Evolutionary conservation across 2,888 invertebrate species (phyloP).

Genomic region (Lasioglossum figueresi): DNA sequence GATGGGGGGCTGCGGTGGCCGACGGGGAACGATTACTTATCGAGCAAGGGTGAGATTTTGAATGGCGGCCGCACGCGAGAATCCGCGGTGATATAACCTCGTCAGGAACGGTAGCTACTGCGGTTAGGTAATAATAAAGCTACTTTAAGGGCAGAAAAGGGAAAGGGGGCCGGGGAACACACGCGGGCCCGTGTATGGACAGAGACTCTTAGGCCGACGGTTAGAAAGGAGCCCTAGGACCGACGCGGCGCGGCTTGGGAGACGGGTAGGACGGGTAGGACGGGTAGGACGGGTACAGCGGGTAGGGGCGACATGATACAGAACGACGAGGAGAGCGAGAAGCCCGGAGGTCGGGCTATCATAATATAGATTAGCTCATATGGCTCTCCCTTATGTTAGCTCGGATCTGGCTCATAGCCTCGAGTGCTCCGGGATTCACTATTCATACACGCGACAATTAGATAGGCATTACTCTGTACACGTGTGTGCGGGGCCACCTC

Average conservation of each 20-base stretch:
- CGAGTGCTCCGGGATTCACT: slow-evolving; percentile 84
- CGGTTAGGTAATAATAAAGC: slow-evolving; percentile 73
- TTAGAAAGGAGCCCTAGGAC: slow-evolving; percentile 1
- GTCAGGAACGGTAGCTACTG: slow-evolving; percentile 65
- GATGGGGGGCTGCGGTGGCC: background rate
- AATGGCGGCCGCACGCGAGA: slow-evolving; percentile 54
- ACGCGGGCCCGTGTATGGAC: slow-evolving; percentile 23
- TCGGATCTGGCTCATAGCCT: slow-evolving; percentile 82
- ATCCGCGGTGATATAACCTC: slow-evolving; percentile 66
- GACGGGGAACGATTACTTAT: slow-evolving; percentile 46
- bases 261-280: background rate
- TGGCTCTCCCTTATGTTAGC: slow-evolving; percentile 81
- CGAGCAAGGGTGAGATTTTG: slow-evolving; percentile 51
- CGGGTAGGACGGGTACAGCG: background rate
- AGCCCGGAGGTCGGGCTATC: slow-evolving; percentile 80
- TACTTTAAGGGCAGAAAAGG: slow-evolving; percentile 49
- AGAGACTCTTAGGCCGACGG: slow-evolving; percentile 35
- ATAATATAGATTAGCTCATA: slow-evolving; percentile 84
- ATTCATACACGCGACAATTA: slow-evolving; percentile 84
- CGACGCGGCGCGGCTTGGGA: background rate
- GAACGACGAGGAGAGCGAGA: slow-evolving; percentile 31
- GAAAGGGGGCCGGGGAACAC: background rate
- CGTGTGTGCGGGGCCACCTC: slow-evolving; percentile 35
- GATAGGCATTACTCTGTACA: slow-evolving; percentile 82
- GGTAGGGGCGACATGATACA: background rate